Percentiles rank a stretch among this genome's conserved stretches.
Evolutionary conservation across 2,888 invertebrate genomes (phyloP).

Genomic region (Hirtodrosophila trivittata): DNA sequence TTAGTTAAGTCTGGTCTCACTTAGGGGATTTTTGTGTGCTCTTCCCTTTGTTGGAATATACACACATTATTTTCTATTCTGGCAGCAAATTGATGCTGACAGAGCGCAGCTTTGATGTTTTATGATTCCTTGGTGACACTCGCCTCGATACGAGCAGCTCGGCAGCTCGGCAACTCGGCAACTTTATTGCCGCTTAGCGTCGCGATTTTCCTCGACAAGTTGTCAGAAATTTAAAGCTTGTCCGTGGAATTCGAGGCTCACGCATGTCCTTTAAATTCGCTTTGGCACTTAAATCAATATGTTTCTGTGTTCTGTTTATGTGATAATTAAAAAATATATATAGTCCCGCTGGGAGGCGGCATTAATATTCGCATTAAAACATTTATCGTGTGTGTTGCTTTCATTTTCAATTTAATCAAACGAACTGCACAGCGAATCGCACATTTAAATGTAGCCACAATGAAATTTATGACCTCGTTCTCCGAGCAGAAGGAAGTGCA

Average conservation of each 20-base stretch:
- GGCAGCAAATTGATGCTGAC: conserved; percentile 36
- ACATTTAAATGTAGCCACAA: conserved; percentile 46
- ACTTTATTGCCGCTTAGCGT: conserved; percentile 42
- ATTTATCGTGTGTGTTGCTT: conserved; percentile 52
- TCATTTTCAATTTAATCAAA: conserved; percentile 58
- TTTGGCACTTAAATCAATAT: too few relatives aligned
- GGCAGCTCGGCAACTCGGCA: conserved; percentile 1
- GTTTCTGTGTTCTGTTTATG: too few relatives aligned
- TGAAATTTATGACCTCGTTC: conserved; percentile 41
- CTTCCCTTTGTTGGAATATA: neutral
- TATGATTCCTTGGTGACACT: conserved; percentile 48
- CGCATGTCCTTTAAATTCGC: too few relatives aligned
- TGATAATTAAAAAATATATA: too few relatives aligned
- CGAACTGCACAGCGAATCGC: conserved; percentile 22
- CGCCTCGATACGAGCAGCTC: neutral
- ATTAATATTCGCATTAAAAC: conserved; percentile 39
- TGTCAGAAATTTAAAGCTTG: neutral
- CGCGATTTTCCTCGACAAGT: neutral
- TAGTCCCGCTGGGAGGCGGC: neutral
- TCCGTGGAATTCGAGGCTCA: too few relatives aligned
- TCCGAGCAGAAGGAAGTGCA: conserved; percentile 5
- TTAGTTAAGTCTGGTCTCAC: neutral
- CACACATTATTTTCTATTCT: conserved; percentile 1
- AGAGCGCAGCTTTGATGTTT: conserved; percentile 40
- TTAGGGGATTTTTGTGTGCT: neutral